Evolutionary conservation across 2,113 vertebrate species (phyloP).

Genomic region (Synodontis membranacea): DNA sequence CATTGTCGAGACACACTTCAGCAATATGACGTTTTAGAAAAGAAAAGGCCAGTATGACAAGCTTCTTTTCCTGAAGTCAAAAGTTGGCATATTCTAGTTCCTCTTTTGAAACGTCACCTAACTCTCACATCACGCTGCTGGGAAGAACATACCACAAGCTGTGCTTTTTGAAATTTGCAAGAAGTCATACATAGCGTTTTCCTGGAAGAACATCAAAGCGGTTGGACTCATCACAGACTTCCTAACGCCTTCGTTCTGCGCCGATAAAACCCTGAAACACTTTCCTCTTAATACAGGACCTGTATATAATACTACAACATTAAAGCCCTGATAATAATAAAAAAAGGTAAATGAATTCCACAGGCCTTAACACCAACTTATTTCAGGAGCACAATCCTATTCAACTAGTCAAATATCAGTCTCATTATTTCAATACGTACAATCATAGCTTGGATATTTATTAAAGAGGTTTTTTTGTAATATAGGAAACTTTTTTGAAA

Average conservation of each 20-base stretch:
- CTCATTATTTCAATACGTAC: background rate
- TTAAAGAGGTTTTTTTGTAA: too few relatives aligned
- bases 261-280: background rate
- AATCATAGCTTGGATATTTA: background rate
- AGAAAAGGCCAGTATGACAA: conserved; percentile 21
- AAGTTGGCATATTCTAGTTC: conserved; percentile 2
- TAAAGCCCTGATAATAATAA: too few relatives aligned
- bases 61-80: conserved; percentile 11
- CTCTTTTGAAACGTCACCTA: conserved; percentile 23
- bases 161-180: background rate
- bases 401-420: background rate
- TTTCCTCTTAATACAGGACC: background rate
- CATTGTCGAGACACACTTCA: conserved; percentile 55
- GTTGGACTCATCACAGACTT: background rate
- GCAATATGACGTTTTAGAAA: conserved; percentile 44
- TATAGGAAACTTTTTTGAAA: background rate
- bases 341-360: background rate
- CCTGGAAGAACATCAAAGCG: background rate
- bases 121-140: background rate
- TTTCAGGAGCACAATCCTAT: background rate
- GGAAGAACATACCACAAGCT: background rate
- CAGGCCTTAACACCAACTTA: background rate
- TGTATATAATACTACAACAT: background rate
- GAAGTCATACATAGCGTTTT: background rate
- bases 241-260: background rate